A percentile compares a stretch with the other conserved stretches of the same genome.
Conservation (phyloP, 2,797 vertebrate species). For the Chelon auratus region DNA sequence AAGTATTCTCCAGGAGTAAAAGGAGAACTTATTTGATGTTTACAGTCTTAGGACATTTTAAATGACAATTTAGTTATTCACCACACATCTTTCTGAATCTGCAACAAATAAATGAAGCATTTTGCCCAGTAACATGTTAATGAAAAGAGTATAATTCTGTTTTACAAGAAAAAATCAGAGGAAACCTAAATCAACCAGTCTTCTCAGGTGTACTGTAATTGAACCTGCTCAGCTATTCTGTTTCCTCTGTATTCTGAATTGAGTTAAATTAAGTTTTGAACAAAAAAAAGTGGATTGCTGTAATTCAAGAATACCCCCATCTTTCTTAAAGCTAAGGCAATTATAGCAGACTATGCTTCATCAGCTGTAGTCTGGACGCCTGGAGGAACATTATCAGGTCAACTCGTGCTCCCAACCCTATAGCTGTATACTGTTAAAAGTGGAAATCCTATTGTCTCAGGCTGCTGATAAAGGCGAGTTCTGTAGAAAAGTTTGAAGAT, state of each 20-base stretch:
- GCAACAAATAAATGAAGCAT: background rate
- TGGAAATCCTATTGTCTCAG: conserved; percentile 41
- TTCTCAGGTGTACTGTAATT: conserved; percentile 1
- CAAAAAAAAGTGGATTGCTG: conserved; percentile 36
- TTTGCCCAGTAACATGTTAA: background rate
- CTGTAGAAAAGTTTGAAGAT: conserved; percentile 26
- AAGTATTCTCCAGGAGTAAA: conserved; percentile 41
- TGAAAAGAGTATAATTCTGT: background rate
- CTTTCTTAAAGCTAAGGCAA: conserved; percentile 45
- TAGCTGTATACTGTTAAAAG: conserved; percentile 40
- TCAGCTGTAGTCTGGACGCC: conserved; percentile 56
- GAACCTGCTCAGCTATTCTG: background rate
- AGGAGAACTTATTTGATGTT: conserved; percentile 40
- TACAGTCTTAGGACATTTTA: conserved; percentile 3
- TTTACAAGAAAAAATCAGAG: background rate
- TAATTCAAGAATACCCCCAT: conserved; percentile 45
- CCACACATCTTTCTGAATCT: background rate
- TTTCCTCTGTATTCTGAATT: background rate
- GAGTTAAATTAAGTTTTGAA: conserved; percentile 46
- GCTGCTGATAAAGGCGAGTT: conserved; percentile 20
- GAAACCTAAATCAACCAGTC: background rate
- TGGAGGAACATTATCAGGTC: conserved; percentile 52
- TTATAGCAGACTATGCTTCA: conserved; percentile 56
- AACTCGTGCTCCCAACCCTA: conserved; percentile 36
- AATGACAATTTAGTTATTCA: background rate